Base-by-base conservation (phyloP, 2,797 vertebrate genomes). In the Tamandua tetradactyla region DNA sequence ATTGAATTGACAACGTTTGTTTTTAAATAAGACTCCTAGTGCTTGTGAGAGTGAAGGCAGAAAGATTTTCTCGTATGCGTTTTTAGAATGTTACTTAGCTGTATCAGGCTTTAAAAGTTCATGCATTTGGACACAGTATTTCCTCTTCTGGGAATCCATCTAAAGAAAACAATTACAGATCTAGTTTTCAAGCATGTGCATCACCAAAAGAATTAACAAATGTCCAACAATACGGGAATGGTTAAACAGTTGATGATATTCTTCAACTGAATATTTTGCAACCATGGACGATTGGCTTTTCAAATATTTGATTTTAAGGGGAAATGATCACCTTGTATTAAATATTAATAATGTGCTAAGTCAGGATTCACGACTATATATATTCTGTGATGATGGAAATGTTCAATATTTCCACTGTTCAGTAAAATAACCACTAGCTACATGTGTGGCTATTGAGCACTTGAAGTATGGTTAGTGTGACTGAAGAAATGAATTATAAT, bases 71-170 rank as follows among this genome's bases (percentile, higher is more conserved):
- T 86, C 14, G 0, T 32, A 52, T 7, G 57, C 14, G 42, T 74
- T 86, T 95, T 79, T 30, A n/a, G 12, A 85, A 78, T 52, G 49
- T 57, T 79, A 20, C 78, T 90, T 92, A 85, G 62, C n/a, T 90
- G 13, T 49, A 6, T 47, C 86, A 57, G 9, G 52, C 37, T 91
- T 81, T 32, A 75, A 94, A 79, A 83, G 44, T 49, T 85, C 30
- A 49, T 27, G 13, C 37, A 71, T 42, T 71, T 71, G 37, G 22
- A 71, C 23, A 42, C 69, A 42, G 40, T 27, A 30, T 30, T 44
- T 72, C 69, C 40, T 72, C 69, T 72, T 72, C 35, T 40, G 25
- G 35, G 35, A 40, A 40, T 71, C 37, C 25, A 72, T 72, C 40
- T 12, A 72, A 44, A 72, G 17, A 44, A 72, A 72, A 30, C 25